Evolutionary conservation across 2,113 vertebrate species (phyloP).

Genomic region (Sebastes fasciatus): DNA sequence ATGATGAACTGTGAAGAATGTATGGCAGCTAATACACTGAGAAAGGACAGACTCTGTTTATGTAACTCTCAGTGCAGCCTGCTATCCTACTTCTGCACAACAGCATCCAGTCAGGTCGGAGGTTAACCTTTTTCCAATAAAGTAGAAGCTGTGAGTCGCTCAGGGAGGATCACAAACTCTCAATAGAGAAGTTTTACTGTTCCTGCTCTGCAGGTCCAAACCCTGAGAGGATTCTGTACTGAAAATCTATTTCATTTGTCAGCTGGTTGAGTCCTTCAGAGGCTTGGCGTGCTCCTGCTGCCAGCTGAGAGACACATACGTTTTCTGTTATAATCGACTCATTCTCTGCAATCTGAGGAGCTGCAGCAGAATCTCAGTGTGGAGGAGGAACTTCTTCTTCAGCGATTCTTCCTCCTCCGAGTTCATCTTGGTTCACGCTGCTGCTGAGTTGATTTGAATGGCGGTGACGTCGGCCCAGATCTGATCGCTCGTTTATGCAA

Average conservation of each 20-base stretch:
- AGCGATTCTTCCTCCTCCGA: not conserved
- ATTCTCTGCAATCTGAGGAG: not conserved
- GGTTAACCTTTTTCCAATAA: conserved; percentile 1
- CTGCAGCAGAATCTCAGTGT: not conserved
- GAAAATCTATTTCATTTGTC: not conserved
- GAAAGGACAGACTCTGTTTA: not conserved
- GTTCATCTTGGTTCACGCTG: not conserved
- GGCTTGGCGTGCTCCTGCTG: not conserved
- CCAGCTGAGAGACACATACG: not conserved
- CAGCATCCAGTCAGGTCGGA: conserved; percentile 9
- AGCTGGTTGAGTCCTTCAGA: not conserved
- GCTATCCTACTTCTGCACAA: not conserved
- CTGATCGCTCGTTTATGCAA: conserved; percentile 14
- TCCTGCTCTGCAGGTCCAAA: not conserved
- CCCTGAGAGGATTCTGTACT: too few species aligned
- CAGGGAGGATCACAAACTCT: not conserved
- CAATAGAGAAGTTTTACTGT: not conserved
- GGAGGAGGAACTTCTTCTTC: not conserved
- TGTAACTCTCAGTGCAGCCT: not conserved
- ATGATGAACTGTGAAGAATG: too few species aligned
- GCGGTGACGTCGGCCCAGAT: not conserved
- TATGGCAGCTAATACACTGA: not conserved
- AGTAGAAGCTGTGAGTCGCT: conserved; percentile 9
- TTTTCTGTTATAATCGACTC: not conserved
- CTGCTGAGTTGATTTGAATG: not conserved